Evolutionary conservation across 2,888 invertebrate genomes (phyloP).

Genomic region (Pyrrhosoma nymphula): DNA sequence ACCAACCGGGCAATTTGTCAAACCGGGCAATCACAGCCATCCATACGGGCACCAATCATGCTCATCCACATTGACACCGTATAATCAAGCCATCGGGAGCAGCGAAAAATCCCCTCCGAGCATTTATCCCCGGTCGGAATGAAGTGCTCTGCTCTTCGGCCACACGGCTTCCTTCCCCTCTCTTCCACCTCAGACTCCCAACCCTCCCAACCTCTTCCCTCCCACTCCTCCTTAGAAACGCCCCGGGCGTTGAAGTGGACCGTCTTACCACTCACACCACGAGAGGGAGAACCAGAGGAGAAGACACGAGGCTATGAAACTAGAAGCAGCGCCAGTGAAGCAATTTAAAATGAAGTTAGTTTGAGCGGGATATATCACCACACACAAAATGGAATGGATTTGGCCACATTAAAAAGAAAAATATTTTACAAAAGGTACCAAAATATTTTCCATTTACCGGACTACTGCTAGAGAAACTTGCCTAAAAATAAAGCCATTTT

Average conservation of each 20-base stretch:
- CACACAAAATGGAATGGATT: too few species aligned
- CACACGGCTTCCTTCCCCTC: background rate
- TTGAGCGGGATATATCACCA: too few species aligned
- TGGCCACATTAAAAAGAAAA: too few species aligned
- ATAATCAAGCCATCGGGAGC: conserved; percentile 39
- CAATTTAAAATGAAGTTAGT: too few species aligned
- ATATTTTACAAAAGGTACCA: too few species aligned
- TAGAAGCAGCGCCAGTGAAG: too few species aligned
- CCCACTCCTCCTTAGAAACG: background rate
- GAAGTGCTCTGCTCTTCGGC: background rate
- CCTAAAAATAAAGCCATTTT: too few species aligned
- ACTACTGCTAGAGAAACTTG: too few species aligned
- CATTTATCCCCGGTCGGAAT: background rate
- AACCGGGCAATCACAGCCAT: background rate
- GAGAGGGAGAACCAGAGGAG: background rate
- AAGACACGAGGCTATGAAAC: too few species aligned
- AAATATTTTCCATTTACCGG: too few species aligned
- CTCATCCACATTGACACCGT: conserved; percentile 22
- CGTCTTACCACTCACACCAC: background rate
- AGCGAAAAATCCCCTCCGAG: conserved; percentile 22
- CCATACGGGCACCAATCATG: background rate
- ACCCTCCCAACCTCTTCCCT: background rate
- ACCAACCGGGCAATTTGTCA: conserved; percentile 9
- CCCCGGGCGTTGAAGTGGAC: background rate
- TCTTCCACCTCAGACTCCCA: background rate